Conservation (phyloP, 2,888 invertebrate species). For the Julus scandinavius region DNA sequence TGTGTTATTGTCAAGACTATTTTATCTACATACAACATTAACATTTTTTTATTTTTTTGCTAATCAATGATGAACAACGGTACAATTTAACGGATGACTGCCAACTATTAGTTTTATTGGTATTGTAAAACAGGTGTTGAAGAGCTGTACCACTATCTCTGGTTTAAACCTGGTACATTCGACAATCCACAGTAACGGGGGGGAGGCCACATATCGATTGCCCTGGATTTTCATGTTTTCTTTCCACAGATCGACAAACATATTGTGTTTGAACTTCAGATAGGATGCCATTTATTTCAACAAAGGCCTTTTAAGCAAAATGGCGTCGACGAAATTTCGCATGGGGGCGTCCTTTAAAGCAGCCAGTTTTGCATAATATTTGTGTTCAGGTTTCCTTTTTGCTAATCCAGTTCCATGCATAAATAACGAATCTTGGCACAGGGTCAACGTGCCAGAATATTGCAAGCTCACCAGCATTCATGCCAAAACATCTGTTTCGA, state of each 20-base stretch:
- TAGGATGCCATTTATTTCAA: too few species aligned
- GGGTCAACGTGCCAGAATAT: not conserved
- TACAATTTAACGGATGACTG: too few species aligned
- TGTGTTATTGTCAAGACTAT: too few species aligned
- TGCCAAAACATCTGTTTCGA: not conserved
- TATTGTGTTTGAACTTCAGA: not conserved
- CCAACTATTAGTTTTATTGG: not conserved
- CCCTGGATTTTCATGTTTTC: not conserved
- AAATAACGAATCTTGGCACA: not conserved
- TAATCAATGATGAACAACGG: too few species aligned
- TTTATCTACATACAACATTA: too few species aligned
- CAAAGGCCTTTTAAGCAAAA: too few species aligned
- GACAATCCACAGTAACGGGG: too few species aligned
- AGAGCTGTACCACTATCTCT: not conserved
- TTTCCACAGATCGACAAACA: not conserved
- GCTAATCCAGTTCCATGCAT: not conserved
- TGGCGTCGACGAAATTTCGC: not conserved
- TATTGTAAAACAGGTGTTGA: not conserved
- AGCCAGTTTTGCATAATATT: not conserved
- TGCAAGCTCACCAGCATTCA: not conserved
- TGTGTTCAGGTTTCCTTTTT: not conserved
- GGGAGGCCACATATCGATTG: not conserved
- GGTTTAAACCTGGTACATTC: too few species aligned
- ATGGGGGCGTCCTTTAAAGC: not conserved
- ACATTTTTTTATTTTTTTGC: too few species aligned